Base-by-base conservation (phyloP, 2,113 vertebrate genomes). In the Nestor notabilis region DNA sequence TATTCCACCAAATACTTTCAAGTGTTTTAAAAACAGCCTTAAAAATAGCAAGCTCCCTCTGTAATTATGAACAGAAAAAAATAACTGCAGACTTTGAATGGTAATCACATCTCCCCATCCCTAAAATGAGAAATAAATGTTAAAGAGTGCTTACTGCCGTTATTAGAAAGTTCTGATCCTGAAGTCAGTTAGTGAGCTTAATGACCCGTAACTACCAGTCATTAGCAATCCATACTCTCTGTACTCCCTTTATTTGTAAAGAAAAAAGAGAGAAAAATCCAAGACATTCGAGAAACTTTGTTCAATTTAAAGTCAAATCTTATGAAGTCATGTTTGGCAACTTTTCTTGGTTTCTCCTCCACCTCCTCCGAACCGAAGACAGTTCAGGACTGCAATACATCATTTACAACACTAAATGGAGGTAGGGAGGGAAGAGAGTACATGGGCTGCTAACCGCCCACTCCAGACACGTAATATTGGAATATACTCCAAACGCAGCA, bases 271-370 rank as follows among this genome's bases (percentile, higher is more conserved):
- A 82, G 56, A 88, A 87, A 92, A 75, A 87, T 65, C 96, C 95
- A 89, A 98, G 92, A 96, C n/a, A 39, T 84, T 97, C 78, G 86
- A 97, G 90, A 97, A 98, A 96, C 90, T 97, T 97, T 44, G 69
- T 88, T 97, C 93, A 95, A 69, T 97, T 96, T 97, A 85, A 96
- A 98, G 97, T 95, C 95, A 98, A 98, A 97, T 92, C 82, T 96
- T 90, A 97, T 97, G 97, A 98, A 98, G 97, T 98, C 96, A 98
- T 97, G 97, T 95, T 97, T 98, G 98, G 98, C 97, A 97, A 81
- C 90, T 93, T 89, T 88, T 96, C 85, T 92, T 83, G 72, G 82
- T 97, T 98, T 97, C 97, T 97, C 86, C 79, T 96, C 77, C 84
- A 96, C 89, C 94, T 97, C 84, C 79, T 90, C 77, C 35, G 1